Base-by-base conservation (phyloP, 2,113 vertebrate species). In the Catagonus wagneri region DNA sequence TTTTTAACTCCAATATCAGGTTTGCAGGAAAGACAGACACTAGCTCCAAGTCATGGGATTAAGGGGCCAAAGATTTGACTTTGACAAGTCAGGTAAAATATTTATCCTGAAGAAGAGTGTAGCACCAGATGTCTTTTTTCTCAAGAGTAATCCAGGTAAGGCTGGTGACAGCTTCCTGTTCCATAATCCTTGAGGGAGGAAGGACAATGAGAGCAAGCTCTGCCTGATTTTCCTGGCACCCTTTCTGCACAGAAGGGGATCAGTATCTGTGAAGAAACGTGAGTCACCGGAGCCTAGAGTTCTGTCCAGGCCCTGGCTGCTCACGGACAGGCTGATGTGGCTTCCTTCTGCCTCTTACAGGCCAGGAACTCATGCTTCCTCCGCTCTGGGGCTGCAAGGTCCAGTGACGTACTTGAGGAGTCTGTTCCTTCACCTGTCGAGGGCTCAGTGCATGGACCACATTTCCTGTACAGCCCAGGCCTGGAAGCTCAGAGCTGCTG, bases 41-140 rank as follows among this genome's bases (percentile, higher is more conserved):
- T 61, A 72, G 36, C 29, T 85, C 29, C 3, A 76, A 95, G 83
- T 60, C n/a, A 36, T 13, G 29, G 58, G 32, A 68, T 61, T 39
- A 61, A 86, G 76, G 13, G 39, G 20, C 71, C n/a, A 12, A 65
- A 44, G 60, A 72, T 79, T 34, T 69, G 68, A 5, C 34, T 97
- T 81, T 79, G 60, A 81, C 39, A 69, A 80, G 6, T 71, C 81
- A 93, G 69, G 79, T 54, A 25, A 91, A 71, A 58, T 89, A 23
- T 61, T 83, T 72, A 74, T 69, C 29, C 52, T 25, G 32, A 74
- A 75, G 68, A 27, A 78, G 83, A 39, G 75, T 39, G 36, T 23
- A 27, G 29, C 44, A 74, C 56, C 54, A 22, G 19, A 11, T 27
- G 50, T 10, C 52, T 74, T 93, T 95, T 23, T 80, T 76, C 22